Evolutionary conservation across 2,113 vertebrate species (phyloP), one percentile per base, ranked within the genome.

Genomic region (Grantiella picta): DNA sequence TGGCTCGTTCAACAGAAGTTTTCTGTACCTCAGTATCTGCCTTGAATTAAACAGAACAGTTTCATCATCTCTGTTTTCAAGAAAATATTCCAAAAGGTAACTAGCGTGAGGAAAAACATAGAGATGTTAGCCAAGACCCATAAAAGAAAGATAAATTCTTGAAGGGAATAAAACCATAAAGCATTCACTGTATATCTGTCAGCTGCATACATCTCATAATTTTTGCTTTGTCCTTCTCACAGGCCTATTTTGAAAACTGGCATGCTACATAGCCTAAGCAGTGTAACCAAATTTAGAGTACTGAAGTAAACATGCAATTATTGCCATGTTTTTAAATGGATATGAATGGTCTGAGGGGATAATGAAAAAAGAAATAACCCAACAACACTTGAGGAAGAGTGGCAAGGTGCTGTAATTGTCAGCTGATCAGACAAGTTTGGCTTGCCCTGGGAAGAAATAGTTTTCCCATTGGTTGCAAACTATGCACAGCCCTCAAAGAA

Each of bases 221-320:
- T 96, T 95, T 91, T 93, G 80, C 77, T 86, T 42, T 77, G 87
- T 88, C 64, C 50, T 92, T 94, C 91, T 80, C 92, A 94, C 70
- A 95, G 91, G 70, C 77, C 82, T 96, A 78, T 91, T 95, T 76
- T 82, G 88, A 97, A 94, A 95, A 95, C 76, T 97, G 96, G 93
- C 96, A 97, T 94, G 91, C 92, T 96, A 86, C 66, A 88, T 70
- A 90, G 93, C 92, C 86, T 92, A 96, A 94, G 91, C 92, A 95
- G 86, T 90, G 70, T 81, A 96, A 96, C 85, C 89, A 93, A 94
- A 96, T 95, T 94, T 82, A 47, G 33, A 95, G 86, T 95, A 71
- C 82, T 80, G 96, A 95, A 92, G 82, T 88, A 97, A 97, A 91
- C 95, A 96, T 95, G 95, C 94, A 92, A 72, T 96, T 97, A 97